Percentiles rank a stretch among this genome's conserved stretches.
phyloP scores from a whole-genome alignment of 2,888 invertebrate genomes.

The Villa cingulata region DNA sequence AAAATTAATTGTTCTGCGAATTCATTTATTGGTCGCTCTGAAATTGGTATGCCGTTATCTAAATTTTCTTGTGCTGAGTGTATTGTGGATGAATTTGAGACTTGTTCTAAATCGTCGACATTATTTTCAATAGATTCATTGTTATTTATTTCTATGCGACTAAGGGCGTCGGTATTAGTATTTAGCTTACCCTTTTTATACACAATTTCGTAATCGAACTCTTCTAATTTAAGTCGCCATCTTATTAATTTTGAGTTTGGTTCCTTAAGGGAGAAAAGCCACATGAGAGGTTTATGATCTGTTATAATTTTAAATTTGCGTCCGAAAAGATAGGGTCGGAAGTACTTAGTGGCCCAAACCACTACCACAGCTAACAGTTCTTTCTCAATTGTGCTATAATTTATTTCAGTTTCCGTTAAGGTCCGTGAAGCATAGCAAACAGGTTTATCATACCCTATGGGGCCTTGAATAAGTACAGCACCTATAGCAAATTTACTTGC shows the following conservation, averaged over 20 bases:
- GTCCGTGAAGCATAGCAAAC: neutral
- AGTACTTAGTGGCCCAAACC: constrained; percentile 26
- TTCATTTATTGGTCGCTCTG: too few species aligned
- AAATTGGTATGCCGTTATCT: too few species aligned
- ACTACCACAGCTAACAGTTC: neutral
- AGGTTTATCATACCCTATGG: neutral
- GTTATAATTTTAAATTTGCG: constrained; percentile 26
- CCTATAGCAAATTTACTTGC: neutral
- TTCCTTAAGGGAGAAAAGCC: constrained; percentile 28
- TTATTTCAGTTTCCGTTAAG: neutral
- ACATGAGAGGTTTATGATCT: constrained; percentile 28
- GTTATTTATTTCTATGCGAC: constrained; percentile 16
- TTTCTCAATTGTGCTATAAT: neutral
- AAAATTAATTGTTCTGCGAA: too few species aligned
- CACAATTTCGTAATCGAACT: constrained; percentile 20
- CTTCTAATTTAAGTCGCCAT: constrained; percentile 24
- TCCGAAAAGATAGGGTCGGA: constrained; percentile 26
- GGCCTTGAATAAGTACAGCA: neutral
- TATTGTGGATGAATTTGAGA: too few species aligned
- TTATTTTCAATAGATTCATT: too few species aligned
- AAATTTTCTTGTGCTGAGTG: too few species aligned
- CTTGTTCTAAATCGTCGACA: too few species aligned
- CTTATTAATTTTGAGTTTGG: constrained; percentile 25
- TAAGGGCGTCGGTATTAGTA: constrained; percentile 5
- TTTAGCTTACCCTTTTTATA: constrained; percentile 17